phyloP scores from a whole-genome alignment of 53 echinoderm and acorn worm genomes.

The Stichopus horrens region DNA sequence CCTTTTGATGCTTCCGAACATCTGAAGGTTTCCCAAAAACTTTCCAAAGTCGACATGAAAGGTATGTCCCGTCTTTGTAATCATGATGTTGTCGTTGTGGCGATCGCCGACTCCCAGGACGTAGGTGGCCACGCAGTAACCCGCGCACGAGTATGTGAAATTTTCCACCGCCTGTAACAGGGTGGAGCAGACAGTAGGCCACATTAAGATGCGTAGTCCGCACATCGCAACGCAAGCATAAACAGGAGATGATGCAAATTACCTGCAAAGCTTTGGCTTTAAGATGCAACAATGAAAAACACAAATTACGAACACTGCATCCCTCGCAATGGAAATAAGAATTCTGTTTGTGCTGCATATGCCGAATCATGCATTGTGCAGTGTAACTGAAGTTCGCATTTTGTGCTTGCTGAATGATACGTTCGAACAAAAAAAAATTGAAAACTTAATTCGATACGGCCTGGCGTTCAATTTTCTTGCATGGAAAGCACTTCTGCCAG shows the following conservation, averaged over 20 bases:
- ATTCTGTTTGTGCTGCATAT: too few species aligned
- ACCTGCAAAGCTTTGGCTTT: too few species aligned
- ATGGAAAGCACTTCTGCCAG: too few species aligned
- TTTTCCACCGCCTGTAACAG: slow-evolving; percentile 80
- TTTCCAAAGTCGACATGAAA: slow-evolving; percentile 98
- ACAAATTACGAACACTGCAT: too few species aligned
- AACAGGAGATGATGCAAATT: neutral
- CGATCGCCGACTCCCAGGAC: slow-evolving; percentile 96
- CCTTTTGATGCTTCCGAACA: slow-evolving; percentile 99
- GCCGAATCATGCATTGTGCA: too few species aligned
- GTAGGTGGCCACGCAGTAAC: slow-evolving; percentile 98
- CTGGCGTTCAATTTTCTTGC: too few species aligned
- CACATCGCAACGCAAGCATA: neutral
- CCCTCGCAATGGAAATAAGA: too few species aligned
- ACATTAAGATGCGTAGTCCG: neutral
- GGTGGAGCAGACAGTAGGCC: neutral
- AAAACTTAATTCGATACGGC: too few species aligned
- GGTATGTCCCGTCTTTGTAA: slow-evolving; percentile 95
- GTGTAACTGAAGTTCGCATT: too few species aligned
- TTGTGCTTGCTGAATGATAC: too few species aligned
- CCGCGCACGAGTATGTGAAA: slow-evolving; percentile 97
- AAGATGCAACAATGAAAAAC: too few species aligned
- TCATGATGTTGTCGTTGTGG: slow-evolving; percentile 99
- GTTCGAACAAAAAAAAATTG: too few species aligned
- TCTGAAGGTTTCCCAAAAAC: slow-evolving; percentile 97